Conservation (phyloP, 2,888 invertebrate species). For the Atherix ibis region DNA sequence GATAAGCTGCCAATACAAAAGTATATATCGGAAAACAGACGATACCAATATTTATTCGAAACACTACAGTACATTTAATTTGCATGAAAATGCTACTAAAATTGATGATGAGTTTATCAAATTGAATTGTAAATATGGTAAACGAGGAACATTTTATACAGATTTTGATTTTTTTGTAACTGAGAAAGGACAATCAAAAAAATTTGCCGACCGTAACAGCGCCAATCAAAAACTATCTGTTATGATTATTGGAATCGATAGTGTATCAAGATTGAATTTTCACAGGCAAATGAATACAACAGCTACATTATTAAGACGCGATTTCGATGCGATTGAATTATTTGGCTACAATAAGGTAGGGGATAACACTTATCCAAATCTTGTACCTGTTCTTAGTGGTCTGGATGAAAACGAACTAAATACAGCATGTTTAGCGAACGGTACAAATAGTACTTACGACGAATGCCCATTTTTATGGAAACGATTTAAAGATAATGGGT, state of each 20-base stretch:
- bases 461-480: constrained; percentile 75
- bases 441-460: constrained; percentile 46
- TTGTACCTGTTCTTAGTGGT: constrained; percentile 67
- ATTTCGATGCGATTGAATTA: constrained; percentile 55
- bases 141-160: constrained; percentile 39
- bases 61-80: constrained; percentile 15
- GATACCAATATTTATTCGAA: constrained; percentile 16
- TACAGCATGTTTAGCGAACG: constrained; percentile 44
- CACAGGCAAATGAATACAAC: constrained; percentile 70
- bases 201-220: not conserved
- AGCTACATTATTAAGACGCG: constrained; percentile 37
- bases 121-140: constrained; percentile 41
- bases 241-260: constrained; percentile 68
- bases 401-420: constrained; percentile 46
- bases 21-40: constrained; percentile 21
- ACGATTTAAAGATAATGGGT: constrained; percentile 53
- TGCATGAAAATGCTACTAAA: constrained; percentile 12
- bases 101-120: constrained; percentile 48
- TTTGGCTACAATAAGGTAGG: constrained; percentile 86
- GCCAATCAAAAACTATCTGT: constrained; percentile 38
- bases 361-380: constrained; percentile 86
- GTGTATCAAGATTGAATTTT: constrained; percentile 72
- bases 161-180: constrained; percentile 54
- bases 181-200: constrained; percentile 21
- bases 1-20: constrained; percentile 22